phyloP scores from a whole-genome alignment of 2,888 invertebrate species.

The Elysia crispata region DNA sequence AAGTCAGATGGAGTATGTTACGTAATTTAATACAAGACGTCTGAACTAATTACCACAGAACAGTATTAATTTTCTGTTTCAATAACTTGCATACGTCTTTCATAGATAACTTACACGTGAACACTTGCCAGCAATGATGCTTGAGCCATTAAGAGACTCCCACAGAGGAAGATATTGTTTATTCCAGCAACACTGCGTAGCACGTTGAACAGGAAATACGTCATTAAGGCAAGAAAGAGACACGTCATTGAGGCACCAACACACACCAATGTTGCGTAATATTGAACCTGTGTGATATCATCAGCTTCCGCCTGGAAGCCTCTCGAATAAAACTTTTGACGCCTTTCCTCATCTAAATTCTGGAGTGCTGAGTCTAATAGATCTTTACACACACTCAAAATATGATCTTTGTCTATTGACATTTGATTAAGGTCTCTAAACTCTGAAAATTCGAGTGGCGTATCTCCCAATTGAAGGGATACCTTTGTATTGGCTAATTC shows the following conservation, averaged over 20 bases:
- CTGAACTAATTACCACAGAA: too few relatives aligned
- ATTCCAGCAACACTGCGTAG: conserved; percentile 34
- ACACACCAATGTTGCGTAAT: conserved; percentile 25
- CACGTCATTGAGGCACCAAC: conserved; percentile 26
- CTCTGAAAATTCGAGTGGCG: neutral
- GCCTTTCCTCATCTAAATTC: too few relatives aligned
- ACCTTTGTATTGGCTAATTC: neutral
- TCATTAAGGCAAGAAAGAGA: conserved; percentile 35
- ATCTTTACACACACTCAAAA: conserved; percentile 20
- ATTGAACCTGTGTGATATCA: neutral
- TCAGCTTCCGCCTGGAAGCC: neutral
- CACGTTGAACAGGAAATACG: conserved; percentile 33
- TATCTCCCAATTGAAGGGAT: neutral
- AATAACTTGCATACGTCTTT: too few relatives aligned
- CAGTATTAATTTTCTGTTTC: too few relatives aligned
- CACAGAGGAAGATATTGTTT: conserved; percentile 34
- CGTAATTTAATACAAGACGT: too few relatives aligned
- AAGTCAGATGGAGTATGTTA: too few relatives aligned
- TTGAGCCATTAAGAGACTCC: conserved; percentile 25
- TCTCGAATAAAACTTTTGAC: too few relatives aligned
- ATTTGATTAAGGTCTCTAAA: neutral
- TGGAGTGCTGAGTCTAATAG: neutral
- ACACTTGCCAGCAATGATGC: conserved; percentile 3
- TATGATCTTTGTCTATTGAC: conserved; percentile 21
- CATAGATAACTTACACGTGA: neutral